Evolutionary conservation across 2,113 vertebrate genomes (phyloP), one percentile per base, ranked within the genome.

Genomic region (Spilogale gracilis): DNA sequence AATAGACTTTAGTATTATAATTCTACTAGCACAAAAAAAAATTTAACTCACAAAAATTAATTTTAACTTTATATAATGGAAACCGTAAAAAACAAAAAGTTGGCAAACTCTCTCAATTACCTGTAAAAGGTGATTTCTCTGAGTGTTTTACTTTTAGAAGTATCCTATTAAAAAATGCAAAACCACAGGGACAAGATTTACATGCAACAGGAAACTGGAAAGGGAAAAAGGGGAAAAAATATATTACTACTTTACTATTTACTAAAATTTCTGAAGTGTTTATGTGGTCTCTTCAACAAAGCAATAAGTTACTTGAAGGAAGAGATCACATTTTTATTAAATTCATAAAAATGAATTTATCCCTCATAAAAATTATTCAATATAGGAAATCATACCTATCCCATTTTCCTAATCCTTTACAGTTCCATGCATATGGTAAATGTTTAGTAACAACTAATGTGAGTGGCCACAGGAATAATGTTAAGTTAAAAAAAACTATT

Each of bases 101-200:
- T 79, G 13, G 76, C 60, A 69, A 89, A 73, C 54, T 92, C 56
- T 84, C 48, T 32, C 50, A 3, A 2, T 98, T 99, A 99, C 99
- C 99, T 98, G 99, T 98, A 95, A 98, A 99, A 91, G 99, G 98
- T 78, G 99, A 98, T 83, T 99, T 99, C 95, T 99, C 99, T 13
- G 99, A 98, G 92, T 99, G 98, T 98, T 99, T 99, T 45, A 99
- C 99, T 92, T 99, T 99, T 48, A 99, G 97, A 82, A 99, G 99
- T 96, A 99, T 99, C 95, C 99, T 99, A 97, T 99, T 99, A 95
- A 99, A 99, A 98, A 99, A 99, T 96, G 99, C 99, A 89, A 98
- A 99, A 91, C 99, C 99, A 98, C 99, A 99, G 9, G 99, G 99
- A 94, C 99, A 99, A 5, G 99, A 99, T 97, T 99, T 99, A 97